Base-by-base conservation (phyloP, 1,140 invertebrate species). In the Helicoverpa armigera region DNA sequence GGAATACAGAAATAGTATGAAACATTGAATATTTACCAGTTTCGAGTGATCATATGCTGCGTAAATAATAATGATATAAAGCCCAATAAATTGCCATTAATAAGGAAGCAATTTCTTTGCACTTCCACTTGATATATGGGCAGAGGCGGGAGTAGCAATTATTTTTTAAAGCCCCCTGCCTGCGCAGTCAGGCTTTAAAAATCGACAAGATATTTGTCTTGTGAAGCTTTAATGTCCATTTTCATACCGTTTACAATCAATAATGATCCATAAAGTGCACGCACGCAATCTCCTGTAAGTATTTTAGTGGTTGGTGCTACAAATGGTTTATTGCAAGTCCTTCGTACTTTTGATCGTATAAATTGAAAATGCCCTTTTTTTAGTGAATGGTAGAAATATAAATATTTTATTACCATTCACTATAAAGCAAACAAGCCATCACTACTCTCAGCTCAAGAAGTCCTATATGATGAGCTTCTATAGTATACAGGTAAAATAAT, bases 161-260 rank as follows among this genome's bases (percentile, higher is more conserved):
- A 90, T 85, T 88, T 87, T 79, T 85, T 81, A 72, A 84, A 78
- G 56, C 85, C 88, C 89, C 89, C 87, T 84, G 83, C 86, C 80
- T 79, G 79, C 76, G 79, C 78, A 16, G 2, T 23, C 73, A 5
- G 56, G 50, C 61, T 82, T 79, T 88, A 84, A 85, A 91, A 87
- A 85, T 85, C 80, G 82, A 78, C 70, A 79, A 82, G 83, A 87
- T 83, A 85, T 83, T 87, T 86, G 86, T 88, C 83, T 84, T 82
- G 50, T 65, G 81, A 85, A 83, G 82, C 88, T 89, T 90, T 90
- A 89, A 86, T 86, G 86, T 84, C 80, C 81, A 86, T 85, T 86
- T 82, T 80, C 80, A 86, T 86, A 82, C 74, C 73, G 70, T 83
- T 89, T 86, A 88, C 85, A 87, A 89, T 87, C 86, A 84, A 88